These are phyloP conservation scores for Zapornia atra DNA, from an alignment of 2,113 vertebrate genomes.

Conservation along the genomic window DNA sequence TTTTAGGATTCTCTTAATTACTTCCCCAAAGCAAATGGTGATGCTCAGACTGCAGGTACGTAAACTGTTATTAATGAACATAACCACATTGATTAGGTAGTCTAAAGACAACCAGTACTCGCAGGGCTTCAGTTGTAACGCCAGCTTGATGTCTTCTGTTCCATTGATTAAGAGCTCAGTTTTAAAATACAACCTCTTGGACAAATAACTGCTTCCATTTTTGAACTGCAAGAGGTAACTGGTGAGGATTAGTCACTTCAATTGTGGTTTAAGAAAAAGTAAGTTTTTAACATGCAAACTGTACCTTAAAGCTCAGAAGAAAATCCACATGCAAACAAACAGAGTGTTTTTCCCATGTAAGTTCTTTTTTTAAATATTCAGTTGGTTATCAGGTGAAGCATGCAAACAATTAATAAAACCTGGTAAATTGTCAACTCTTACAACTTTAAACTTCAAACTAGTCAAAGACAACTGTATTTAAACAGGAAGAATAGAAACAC, in stretches of 20 bases:
- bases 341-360: neutral
- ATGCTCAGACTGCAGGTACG: constrained; percentile 47
- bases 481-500: neutral
- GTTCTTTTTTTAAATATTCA: neutral
- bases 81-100: constrained; percentile 70
- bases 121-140: constrained; percentile 57
- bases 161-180: constrained; percentile 77
- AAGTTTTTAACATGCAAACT: constrained; percentile 56
- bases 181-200: constrained; percentile 68
- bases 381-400: neutral
- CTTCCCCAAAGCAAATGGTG: constrained; percentile 33
- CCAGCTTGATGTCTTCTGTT: constrained; percentile 39
- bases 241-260: constrained; percentile 24
- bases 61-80: constrained; percentile 40
- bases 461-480: neutral
- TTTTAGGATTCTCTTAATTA: constrained; percentile 73
- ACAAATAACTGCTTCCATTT: constrained; percentile 64
- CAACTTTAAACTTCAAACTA: neutral
- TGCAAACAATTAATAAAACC: constrained; percentile 1
- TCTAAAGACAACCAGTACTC: constrained; percentile 60
- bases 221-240: constrained; percentile 52
- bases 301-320: constrained; percentile 51
- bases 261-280: constrained; percentile 12
- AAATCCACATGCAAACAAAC: constrained; percentile 63
- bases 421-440: neutral